phyloP scores from a whole-genome alignment of 1,140 invertebrate genomes.

The Monochamus saltuarius region DNA sequence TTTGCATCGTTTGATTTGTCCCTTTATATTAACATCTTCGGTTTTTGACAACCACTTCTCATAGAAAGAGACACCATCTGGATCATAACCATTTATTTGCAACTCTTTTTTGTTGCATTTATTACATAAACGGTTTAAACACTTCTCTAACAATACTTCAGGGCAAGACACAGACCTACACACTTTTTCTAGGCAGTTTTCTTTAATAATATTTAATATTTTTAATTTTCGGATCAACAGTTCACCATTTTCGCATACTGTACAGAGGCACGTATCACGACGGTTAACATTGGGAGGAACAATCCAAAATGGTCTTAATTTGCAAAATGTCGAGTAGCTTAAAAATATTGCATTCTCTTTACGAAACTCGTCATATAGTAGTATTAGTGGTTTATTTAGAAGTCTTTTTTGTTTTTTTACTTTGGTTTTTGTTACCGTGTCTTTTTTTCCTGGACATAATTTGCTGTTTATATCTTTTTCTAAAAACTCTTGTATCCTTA shows the following conservation, averaged over 20 bases:
- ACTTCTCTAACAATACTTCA: neutral
- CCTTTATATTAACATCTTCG: neutral
- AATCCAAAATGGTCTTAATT: no score
- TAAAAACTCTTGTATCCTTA: neutral
- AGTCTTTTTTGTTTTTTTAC: neutral
- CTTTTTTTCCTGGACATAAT: neutral
- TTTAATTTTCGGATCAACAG: neutral
- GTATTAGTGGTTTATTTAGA: neutral
- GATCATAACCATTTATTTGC: no score
- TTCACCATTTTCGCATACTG: neutral
- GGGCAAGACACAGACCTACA: neutral
- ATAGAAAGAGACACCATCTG: no score
- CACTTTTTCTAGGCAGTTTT: neutral
- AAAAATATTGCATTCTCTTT: no score
- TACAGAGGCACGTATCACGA: neutral
- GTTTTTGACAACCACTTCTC: no score
- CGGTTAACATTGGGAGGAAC: no score
- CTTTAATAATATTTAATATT: neutral
- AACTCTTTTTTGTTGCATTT: no score
- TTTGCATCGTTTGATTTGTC: neutral
- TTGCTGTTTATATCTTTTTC: neutral
- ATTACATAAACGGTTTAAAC: no score
- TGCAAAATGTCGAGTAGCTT: no score
- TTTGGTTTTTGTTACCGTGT: neutral
- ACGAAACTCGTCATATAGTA: no score